These are phyloP conservation scores for Peucedramus taeniatus DNA, from an alignment of 2,113 vertebrate genomes.

Conservation along the genomic window DNA sequence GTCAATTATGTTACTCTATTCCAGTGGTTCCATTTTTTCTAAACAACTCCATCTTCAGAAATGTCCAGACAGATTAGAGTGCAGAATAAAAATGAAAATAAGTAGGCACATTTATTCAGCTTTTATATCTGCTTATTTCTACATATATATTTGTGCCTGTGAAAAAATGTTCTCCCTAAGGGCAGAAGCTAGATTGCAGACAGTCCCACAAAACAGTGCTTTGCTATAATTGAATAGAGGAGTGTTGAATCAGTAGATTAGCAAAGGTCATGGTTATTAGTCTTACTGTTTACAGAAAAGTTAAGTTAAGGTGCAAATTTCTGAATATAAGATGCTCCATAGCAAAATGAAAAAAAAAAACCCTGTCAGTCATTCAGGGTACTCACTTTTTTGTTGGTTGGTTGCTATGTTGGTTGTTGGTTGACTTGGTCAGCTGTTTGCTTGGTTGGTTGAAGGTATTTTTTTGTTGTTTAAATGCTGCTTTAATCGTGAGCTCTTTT, in stretches of 20 bases:
- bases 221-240: not conserved
- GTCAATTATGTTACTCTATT: not conserved
- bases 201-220: not conserved
- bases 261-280: not conserved
- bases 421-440: accelerated
- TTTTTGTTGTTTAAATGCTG: not conserved
- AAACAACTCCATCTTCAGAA: not conserved
- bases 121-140: not conserved
- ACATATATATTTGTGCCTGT: not conserved
- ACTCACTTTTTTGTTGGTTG: not conserved
- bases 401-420: not conserved
- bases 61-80: not conserved
- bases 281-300: not conserved
- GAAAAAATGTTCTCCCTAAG: not conserved
- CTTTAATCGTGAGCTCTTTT: not conserved
- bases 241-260: not conserved
- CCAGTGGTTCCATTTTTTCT: not conserved
- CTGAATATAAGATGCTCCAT: not conserved
- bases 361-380: accelerated
- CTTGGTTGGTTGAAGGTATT: not conserved
- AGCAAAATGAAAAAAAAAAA: not conserved
- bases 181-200: not conserved
- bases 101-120: not conserved
- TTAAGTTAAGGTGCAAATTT: not conserved
- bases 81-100: not conserved